Conservation (phyloP, 2,888 invertebrate genomes). For the Liopterus haemorrhoidalis region DNA sequence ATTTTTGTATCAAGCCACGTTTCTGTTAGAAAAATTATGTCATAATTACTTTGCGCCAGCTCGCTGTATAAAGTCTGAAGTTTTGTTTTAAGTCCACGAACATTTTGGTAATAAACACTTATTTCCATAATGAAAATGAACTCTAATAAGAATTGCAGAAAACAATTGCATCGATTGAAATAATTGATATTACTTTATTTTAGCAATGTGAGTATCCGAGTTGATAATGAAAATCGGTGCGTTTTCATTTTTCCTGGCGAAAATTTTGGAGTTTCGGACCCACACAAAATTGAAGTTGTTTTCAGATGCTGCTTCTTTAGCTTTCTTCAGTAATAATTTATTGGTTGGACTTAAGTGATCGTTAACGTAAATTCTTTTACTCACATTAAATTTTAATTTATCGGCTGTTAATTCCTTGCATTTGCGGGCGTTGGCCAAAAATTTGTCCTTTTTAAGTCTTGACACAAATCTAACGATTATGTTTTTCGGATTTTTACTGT, state of each 20-base stretch:
- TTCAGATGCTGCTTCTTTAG: background rate
- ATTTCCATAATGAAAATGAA: too few relatives aligned
- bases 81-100: too few relatives aligned
- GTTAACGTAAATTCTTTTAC: background rate
- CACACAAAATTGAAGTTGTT: background rate
- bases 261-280: background rate
- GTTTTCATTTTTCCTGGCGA: background rate
- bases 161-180: background rate
- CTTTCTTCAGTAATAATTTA: background rate
- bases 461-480: slow-evolving; percentile 5
- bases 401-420: background rate
- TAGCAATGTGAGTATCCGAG: background rate
- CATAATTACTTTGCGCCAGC: too few relatives aligned
- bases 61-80: too few relatives aligned
- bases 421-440: background rate
- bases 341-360: background rate
- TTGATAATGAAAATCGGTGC: background rate
- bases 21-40: too few relatives aligned
- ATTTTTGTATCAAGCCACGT: too few relatives aligned
- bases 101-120: too few relatives aligned
- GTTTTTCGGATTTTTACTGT: slow-evolving; percentile 1
- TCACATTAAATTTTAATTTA: background rate
- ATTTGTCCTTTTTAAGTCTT: background rate
- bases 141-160: too few relatives aligned
- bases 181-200: background rate